A percentile compares a stretch with the other conserved stretches of the same genome.
Evolutionary conservation across 2,888 invertebrate genomes (phyloP).

Genomic region (Metallyticus violacea): DNA sequence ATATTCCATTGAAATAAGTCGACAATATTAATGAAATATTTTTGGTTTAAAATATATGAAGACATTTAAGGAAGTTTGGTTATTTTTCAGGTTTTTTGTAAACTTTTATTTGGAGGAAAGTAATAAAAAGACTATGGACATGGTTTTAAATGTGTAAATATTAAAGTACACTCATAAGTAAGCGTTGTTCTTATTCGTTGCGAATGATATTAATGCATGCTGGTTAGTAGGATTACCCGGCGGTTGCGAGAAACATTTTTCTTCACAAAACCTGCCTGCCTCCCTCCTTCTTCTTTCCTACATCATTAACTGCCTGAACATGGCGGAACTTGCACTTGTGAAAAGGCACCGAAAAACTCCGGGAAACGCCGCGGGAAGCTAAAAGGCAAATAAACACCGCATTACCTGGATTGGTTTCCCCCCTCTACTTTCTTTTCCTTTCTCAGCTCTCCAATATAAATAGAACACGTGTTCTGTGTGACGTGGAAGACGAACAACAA

Average conservation of each 20-base stretch:
- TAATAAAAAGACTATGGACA: too few species aligned
- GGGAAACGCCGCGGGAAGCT: not conserved
- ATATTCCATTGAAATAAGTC: too few species aligned
- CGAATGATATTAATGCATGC: not conserved
- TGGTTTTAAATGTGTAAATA: not conserved
- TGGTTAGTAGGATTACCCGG: not conserved
- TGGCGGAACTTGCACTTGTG: not conserved
- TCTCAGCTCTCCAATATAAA: not conserved
- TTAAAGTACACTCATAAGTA: too few species aligned
- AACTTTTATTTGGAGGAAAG: too few species aligned
- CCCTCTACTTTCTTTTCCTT: not conserved
- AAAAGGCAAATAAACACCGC: not conserved
- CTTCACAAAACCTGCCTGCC: not conserved
- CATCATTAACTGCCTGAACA: not conserved
- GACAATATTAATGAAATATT: too few species aligned
- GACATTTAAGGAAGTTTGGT: too few species aligned
- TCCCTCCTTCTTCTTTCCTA: not conserved
- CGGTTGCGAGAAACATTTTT: not conserved
- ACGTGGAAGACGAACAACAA: not conserved
- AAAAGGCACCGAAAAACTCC: too few species aligned
- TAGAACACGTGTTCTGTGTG: constrained; percentile 5
- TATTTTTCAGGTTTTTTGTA: too few species aligned
- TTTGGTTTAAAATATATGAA: too few species aligned
- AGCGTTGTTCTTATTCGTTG: not conserved
- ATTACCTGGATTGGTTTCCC: not conserved